These are phyloP conservation scores for Sebastes dallii DNA, from an alignment of 2,797 vertebrate species.

Conservation along the genomic window DNA sequence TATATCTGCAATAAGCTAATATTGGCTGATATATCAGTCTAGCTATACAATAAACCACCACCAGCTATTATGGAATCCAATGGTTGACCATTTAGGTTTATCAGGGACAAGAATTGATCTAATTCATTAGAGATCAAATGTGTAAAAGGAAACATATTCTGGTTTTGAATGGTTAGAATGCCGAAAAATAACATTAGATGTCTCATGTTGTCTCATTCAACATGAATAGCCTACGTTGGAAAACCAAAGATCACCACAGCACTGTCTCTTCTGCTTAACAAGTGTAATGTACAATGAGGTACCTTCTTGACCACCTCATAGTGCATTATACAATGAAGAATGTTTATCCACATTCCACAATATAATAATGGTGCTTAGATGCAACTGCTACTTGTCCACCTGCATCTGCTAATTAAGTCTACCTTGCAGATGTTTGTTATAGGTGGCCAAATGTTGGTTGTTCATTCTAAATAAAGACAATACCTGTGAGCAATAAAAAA, in stretches of 20 bases:
- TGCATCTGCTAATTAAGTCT: constrained; percentile 14
- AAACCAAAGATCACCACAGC: background rate
- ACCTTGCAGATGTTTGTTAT: background rate
- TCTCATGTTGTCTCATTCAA: background rate
- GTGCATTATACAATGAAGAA: background rate
- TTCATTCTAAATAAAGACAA: constrained; percentile 27
- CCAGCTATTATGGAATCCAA: background rate
- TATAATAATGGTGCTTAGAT: background rate
- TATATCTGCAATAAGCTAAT: background rate
- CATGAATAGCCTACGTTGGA: background rate
- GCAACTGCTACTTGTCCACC: background rate
- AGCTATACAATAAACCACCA: background rate
- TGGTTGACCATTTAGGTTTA: background rate
- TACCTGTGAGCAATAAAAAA: background rate
- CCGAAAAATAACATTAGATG: background rate
- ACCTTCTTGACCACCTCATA: background rate
- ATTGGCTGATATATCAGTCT: background rate
- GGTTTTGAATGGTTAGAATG: background rate
- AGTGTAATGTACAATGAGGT: background rate
- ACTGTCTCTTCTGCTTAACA: background rate
- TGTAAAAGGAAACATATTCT: background rate
- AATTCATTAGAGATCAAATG: background rate
- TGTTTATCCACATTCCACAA: background rate
- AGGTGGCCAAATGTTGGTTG: background rate
- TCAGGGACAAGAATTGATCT: background rate